Conservation (phyloP, 2,888 invertebrate species). For the Argyra leucocephala region DNA sequence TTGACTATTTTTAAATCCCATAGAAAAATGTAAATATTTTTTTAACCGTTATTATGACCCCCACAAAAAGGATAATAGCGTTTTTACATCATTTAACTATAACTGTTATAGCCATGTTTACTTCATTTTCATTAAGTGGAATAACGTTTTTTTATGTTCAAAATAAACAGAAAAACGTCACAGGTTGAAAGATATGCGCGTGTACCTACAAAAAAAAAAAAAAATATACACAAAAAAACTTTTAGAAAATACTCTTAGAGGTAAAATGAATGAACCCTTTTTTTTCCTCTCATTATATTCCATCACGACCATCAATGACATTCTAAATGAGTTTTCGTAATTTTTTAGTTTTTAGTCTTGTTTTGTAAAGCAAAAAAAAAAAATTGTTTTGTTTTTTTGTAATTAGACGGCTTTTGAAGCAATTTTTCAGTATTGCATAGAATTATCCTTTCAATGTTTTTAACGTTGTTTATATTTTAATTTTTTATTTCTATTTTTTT, state of each 20-base stretch:
- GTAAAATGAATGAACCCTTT: not conserved
- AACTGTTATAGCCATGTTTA: not conserved
- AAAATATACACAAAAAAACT: not conserved
- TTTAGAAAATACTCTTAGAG: not conserved
- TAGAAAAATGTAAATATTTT: no score
- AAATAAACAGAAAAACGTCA: not conserved
- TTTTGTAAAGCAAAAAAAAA: not conserved
- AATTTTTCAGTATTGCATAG: not conserved
- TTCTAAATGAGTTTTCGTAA: not conserved
- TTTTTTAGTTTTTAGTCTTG: constrained; percentile 1
- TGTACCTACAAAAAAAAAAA: not conserved
- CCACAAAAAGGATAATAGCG: not conserved
- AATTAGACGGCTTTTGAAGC: constrained; percentile 3
- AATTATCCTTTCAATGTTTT: not conserved
- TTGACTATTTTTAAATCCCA: no score
- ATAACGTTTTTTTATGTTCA: no score
- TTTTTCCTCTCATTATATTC: not conserved
- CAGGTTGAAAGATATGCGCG: not conserved
- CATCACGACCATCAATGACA: not conserved
- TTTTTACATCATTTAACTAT: not conserved
- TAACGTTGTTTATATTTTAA: not conserved
- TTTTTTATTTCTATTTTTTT: not conserved
- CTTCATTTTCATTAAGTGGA: not conserved
- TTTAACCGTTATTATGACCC: not conserved
- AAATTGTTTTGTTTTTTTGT: not conserved